Conservation (phyloP, 2,888 invertebrate species). For the Drosophila merina region DNA sequence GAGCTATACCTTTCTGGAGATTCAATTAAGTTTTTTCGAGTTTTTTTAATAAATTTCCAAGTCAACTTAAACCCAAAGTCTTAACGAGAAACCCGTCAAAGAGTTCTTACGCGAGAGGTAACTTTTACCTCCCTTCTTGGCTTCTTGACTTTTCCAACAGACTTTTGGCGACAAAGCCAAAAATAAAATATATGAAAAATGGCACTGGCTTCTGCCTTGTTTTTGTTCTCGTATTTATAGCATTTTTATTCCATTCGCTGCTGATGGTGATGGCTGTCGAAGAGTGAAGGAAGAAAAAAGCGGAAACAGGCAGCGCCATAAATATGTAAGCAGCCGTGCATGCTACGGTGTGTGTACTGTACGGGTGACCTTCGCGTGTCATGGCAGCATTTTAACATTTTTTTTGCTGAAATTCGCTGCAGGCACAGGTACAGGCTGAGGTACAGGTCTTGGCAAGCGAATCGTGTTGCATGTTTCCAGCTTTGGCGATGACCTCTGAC, state of each 20-base stretch:
- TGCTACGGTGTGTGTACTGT: slow-evolving; percentile 2
- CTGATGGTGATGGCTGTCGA: slow-evolving; percentile 27
- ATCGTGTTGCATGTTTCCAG: slow-evolving; percentile 17
- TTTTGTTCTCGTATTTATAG: not conserved
- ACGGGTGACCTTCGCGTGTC: slow-evolving; percentile 50
- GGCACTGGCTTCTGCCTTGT: slow-evolving; percentile 6
- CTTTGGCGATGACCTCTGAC: slow-evolving; percentile 8
- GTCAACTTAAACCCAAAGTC: no score
- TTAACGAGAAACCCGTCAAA: no score
- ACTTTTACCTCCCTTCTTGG: no score
- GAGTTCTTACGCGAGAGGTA: no score
- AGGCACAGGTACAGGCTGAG: no score
- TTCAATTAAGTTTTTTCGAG: no score
- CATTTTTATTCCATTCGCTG: not conserved
- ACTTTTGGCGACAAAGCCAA: no score
- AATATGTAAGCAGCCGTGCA: slow-evolving; percentile 22
- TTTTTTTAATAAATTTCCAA: no score
- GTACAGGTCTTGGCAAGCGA: slow-evolving; percentile 14
- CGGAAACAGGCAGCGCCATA: slow-evolving; percentile 33
- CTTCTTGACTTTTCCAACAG: no score
- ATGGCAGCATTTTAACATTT: slow-evolving; percentile 35
- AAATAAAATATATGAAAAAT: slow-evolving; percentile 3
- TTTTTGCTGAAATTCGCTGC: not conserved
- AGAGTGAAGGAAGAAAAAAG: slow-evolving; percentile 6
- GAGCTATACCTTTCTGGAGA: no score